phyloP scores from a whole-genome alignment of 2,113 vertebrate species.

The Pholis gunnellus region DNA sequence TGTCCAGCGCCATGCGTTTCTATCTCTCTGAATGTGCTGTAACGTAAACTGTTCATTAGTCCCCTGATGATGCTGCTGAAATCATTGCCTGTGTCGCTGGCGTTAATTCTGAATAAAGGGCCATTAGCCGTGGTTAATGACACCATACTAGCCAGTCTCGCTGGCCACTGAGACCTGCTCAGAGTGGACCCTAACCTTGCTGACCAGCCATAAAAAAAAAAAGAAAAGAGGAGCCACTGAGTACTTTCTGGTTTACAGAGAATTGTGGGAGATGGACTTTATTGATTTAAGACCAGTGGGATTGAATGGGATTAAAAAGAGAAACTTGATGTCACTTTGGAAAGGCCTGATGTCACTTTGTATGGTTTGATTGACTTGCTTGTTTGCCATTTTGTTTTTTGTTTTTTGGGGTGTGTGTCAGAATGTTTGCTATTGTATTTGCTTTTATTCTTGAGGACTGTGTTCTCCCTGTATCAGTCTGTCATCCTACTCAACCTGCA shows the following conservation, averaged over 20 bases:
- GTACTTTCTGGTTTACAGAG: constrained; percentile 69
- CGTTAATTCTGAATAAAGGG: constrained; percentile 47
- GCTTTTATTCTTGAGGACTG: constrained; percentile 75
- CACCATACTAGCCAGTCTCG: not conserved
- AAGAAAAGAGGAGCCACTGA: constrained; percentile 43
- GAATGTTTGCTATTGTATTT: constrained; percentile 76
- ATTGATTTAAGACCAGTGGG: constrained; percentile 53
- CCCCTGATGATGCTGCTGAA: constrained; percentile 81
- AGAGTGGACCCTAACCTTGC: constrained; percentile 78
- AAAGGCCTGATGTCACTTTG: constrained; percentile 85
- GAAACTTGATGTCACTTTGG: constrained; percentile 85
- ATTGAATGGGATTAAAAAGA: constrained; percentile 66
- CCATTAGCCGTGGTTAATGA: constrained; percentile 54
- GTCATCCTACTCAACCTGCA: constrained; percentile 59
- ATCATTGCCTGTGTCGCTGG: constrained; percentile 74
- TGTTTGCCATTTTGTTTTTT: constrained; percentile 70
- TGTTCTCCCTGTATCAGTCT: constrained; percentile 70
- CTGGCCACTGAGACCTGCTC: constrained; percentile 12
- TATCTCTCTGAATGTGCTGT: constrained; percentile 79
- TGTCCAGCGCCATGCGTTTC: constrained; percentile 58
- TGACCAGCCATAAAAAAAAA: constrained; percentile 66
- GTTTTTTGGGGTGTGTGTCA: constrained; percentile 68
- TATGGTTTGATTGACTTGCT: constrained; percentile 79
- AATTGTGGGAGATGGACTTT: constrained; percentile 65
- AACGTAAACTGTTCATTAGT: constrained; percentile 59